Base-by-base conservation (phyloP, 2,888 invertebrate genomes). In the Plagodis dolabraria region DNA sequence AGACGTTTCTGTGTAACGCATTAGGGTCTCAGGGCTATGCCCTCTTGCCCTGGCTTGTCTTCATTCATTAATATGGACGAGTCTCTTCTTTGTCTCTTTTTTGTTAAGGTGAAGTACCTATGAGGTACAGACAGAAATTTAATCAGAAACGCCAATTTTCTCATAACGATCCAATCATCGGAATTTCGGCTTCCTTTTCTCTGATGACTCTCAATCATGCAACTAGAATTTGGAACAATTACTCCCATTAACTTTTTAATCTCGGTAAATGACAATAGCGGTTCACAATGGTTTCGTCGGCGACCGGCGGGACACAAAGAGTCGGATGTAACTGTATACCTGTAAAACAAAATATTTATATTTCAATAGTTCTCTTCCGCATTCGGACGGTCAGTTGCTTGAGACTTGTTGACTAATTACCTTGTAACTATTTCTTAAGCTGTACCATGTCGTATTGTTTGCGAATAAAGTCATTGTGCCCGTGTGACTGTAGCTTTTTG, bases 271-370 rank as follows among this genome's bases (percentile, higher is more conserved):
- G 65, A 69, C 61, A 69, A 68, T 63, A 61, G 60, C 45, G 46
- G 59, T 53, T 38, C 38, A 63, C 63, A 60, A 55, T 56, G 60
- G 49, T 59, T 47, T 62, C 58, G 74, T 62, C 65, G 71, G 71
- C 67, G 64, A 62, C 71, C 67, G 70, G 68, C 75, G 68, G 36
- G 8, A 7, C 75, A 70, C 81, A 80, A 80, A 79, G 74, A 64
- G 56, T 57, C 71, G 77, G 77, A 75, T 79, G 77, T 79, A 82
- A 82, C 78, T 68, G 78, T 77, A 79, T 60, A 72, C 74, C 58
- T 22, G 22, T 4, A 22, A 54, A 63, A 53, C 57, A 65, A 75
- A 80, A 78, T 84, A 79, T 83, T 80, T 79, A 77, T 70, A 69
- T 47, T 53, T 56, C n/a, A 42, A 10, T 65, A 68, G 63, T 64